Conservation (phyloP, 2,797 vertebrate species). For the Scarus forsteni region DNA sequence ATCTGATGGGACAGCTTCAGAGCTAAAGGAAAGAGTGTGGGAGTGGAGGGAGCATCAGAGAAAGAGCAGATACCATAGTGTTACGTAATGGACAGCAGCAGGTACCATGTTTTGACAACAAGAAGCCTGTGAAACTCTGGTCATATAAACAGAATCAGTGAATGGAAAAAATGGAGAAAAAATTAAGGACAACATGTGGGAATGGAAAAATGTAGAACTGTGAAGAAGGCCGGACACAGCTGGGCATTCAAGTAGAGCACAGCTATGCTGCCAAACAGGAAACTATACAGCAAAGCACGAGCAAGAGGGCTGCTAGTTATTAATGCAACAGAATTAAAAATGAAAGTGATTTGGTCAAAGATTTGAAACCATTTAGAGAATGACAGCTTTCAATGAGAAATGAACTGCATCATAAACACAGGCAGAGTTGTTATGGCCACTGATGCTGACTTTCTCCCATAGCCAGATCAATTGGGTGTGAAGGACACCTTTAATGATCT, state of each 20-base stretch:
- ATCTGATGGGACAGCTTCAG: slow-evolving; percentile 32
- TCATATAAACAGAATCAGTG: not conserved
- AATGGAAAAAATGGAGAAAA: slow-evolving; percentile 5
- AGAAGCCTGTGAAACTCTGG: slow-evolving; percentile 21
- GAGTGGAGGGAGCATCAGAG: not conserved
- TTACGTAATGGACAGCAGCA: slow-evolving; percentile 14
- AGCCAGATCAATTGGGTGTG: slow-evolving; percentile 21
- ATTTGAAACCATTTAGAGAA: not conserved
- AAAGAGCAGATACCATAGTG: slow-evolving; percentile 7
- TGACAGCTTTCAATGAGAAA: not conserved
- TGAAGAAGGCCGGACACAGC: slow-evolving; percentile 29
- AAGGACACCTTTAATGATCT: slow-evolving; percentile 29
- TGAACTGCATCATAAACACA: not conserved
- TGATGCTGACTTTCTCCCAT: slow-evolving; percentile 4
- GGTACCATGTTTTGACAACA: not conserved
- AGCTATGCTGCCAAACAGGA: slow-evolving; percentile 28
- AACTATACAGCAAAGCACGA: not conserved
- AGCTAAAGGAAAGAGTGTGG: slow-evolving; percentile 7
- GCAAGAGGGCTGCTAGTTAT: too few relatives aligned
- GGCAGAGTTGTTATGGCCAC: too few relatives aligned
- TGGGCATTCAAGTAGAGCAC: slow-evolving; percentile 10
- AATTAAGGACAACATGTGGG: slow-evolving; percentile 5
- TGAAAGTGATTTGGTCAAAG: not conserved
- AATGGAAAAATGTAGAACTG: not conserved
- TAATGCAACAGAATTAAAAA: too few relatives aligned